Evolutionary conservation across 2,113 vertebrate species (phyloP).

Genomic region (Cottus gobio): DNA sequence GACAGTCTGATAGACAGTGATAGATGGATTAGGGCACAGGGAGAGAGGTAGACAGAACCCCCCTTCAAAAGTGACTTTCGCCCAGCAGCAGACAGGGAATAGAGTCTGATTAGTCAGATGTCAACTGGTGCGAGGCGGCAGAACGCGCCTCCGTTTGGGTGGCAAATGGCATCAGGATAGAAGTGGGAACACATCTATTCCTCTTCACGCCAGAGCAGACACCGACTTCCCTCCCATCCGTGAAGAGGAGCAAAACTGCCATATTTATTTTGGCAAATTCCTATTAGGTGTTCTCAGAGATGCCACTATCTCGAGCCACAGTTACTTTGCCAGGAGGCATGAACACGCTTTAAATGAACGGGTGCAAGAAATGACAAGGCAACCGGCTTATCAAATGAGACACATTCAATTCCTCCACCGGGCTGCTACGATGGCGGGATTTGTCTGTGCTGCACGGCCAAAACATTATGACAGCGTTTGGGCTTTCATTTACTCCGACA

Average conservation of each 20-base stretch:
- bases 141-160: slow-evolving; percentile 74
- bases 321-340: slow-evolving; percentile 75
- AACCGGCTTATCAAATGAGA: slow-evolving; percentile 67
- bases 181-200: slow-evolving; percentile 75
- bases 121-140: slow-evolving; percentile 79
- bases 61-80: slow-evolving; percentile 65
- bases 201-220: slow-evolving; percentile 72
- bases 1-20: slow-evolving; percentile 76
- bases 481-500: slow-evolving; percentile 62
- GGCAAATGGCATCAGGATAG: slow-evolving; percentile 75
- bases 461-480: slow-evolving; percentile 56
- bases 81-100: slow-evolving; percentile 74
- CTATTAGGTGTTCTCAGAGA: slow-evolving; percentile 71
- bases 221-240: slow-evolving; percentile 33
- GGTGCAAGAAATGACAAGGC: slow-evolving; percentile 54
- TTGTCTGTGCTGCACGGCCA: slow-evolving; percentile 47
- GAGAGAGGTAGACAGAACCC: slow-evolving; percentile 42
- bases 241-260: slow-evolving; percentile 67
- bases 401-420: slow-evolving; percentile 56
- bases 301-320: slow-evolving; percentile 70
- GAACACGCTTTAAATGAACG: slow-evolving; percentile 59
- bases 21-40: slow-evolving; percentile 74
- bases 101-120: slow-evolving; percentile 85
- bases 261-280: slow-evolving; percentile 77
- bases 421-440: slow-evolving; percentile 46